Evolutionary conservation across 2,888 invertebrate genomes (phyloP).

Genomic region (Apomyelois bistriatella): DNA sequence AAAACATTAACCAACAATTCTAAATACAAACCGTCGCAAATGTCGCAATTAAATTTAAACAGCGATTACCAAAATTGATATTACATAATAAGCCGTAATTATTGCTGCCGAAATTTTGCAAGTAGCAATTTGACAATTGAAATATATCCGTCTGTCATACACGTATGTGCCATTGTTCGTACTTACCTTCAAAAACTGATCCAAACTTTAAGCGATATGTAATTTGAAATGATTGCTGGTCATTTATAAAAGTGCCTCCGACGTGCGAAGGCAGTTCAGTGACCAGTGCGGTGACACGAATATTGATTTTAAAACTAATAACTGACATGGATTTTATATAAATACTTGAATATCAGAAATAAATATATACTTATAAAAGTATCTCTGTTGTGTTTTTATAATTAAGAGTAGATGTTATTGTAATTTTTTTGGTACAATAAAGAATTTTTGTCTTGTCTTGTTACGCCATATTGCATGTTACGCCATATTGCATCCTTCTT

Average conservation of each 20-base stretch:
- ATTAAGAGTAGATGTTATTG: too few species aligned
- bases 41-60: conserved; percentile 26
- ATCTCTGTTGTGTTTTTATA: too few species aligned
- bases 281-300: neutral
- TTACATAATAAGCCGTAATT: conserved; percentile 38
- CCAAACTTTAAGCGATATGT: conserved; percentile 10
- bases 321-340: neutral
- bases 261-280: conserved; percentile 2
- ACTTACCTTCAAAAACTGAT: conserved; percentile 8
- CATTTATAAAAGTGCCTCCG: conserved; percentile 9
- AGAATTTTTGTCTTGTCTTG: too few species aligned
- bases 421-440: too few species aligned
- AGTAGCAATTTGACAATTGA: conserved; percentile 50
- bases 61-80: conserved; percentile 30
- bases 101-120: conserved; percentile 34
- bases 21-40: conserved; percentile 18
- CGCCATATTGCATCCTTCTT: too few species aligned
- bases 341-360: too few species aligned
- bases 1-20: conserved; percentile 1
- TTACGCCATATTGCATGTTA: too few species aligned
- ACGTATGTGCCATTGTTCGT: conserved; percentile 7
- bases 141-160: conserved; percentile 26
- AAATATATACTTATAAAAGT: too few species aligned
- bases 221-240: conserved; percentile 15
- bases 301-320: neutral